Evolutionary conservation across 2,888 invertebrate genomes (phyloP).

Genomic region (Tenthredo notha): DNA sequence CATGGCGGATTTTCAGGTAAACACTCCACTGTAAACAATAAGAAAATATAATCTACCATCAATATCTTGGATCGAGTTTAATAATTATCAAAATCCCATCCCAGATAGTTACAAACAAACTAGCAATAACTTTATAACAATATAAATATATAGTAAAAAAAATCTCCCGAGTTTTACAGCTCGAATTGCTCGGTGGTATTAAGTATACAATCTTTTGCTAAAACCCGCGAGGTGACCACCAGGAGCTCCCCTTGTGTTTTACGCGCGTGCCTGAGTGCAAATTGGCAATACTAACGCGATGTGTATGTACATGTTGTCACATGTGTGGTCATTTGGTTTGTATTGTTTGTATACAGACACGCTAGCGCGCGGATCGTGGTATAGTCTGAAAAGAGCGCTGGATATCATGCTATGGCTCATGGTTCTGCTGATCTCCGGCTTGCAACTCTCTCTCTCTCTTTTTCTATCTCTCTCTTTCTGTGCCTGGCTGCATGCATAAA

Average conservation of each 20-base stretch:
- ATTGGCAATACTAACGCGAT: neutral
- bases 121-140: neutral
- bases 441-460: neutral
- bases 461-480: neutral
- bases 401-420: conserved; percentile 16
- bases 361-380: neutral
- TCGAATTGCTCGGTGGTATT: neutral
- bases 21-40: conserved; percentile 8
- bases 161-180: neutral
- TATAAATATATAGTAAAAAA: too few species aligned
- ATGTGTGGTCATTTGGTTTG: neutral
- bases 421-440: conserved; percentile 24
- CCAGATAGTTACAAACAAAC: neutral
- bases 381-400: conserved; percentile 13
- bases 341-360: conserved; percentile 12
- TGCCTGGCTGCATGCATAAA: neutral
- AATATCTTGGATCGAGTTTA: neutral
- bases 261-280: neutral
- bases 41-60: neutral
- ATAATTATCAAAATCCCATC: neutral
- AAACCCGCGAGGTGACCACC: conserved; percentile 25
- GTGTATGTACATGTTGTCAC: neutral
- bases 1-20: conserved; percentile 15
- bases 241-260: conserved; percentile 24
- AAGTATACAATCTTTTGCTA: conserved; percentile 8